Evolutionary conservation across 2,888 invertebrate genomes (phyloP).

Genomic region (Chaitophorus viminalis): DNA sequence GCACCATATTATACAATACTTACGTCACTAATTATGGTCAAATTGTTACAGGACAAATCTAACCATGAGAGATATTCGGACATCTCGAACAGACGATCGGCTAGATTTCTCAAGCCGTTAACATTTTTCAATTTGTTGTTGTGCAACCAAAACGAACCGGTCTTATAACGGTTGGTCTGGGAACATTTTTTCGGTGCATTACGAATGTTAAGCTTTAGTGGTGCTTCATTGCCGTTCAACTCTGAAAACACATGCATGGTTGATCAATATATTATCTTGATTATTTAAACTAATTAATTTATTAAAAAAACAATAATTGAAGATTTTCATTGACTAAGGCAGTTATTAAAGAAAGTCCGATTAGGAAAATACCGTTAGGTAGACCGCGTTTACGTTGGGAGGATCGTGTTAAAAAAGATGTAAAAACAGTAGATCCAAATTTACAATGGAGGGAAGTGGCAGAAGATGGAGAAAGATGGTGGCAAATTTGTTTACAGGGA

Average conservation of each 20-base stretch:
- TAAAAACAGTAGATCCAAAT: too few relatives aligned
- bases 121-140: constrained; percentile 33
- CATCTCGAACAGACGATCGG: constrained; percentile 20
- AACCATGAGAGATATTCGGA: constrained; percentile 48
- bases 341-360: too few relatives aligned
- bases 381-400: too few relatives aligned
- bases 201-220: not conserved
- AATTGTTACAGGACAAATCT: constrained; percentile 33
- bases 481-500: too few relatives aligned
- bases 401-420: too few relatives aligned
- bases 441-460: too few relatives aligned
- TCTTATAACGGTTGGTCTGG: constrained; percentile 17
- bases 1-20: not conserved
- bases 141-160: constrained; percentile 50
- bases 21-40: constrained; percentile 31
- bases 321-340: too few relatives aligned
- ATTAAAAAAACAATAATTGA: too few relatives aligned
- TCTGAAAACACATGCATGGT: not conserved
- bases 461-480: too few relatives aligned
- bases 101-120: constrained; percentile 31
- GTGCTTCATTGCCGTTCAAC: constrained; percentile 34
- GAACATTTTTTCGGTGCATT: constrained; percentile 13
- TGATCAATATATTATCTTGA: too few relatives aligned
- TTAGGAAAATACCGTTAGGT: too few relatives aligned
- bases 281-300: too few relatives aligned